Base-by-base conservation (phyloP, 2,113 vertebrate genomes). In the Scopus umbretta region DNA sequence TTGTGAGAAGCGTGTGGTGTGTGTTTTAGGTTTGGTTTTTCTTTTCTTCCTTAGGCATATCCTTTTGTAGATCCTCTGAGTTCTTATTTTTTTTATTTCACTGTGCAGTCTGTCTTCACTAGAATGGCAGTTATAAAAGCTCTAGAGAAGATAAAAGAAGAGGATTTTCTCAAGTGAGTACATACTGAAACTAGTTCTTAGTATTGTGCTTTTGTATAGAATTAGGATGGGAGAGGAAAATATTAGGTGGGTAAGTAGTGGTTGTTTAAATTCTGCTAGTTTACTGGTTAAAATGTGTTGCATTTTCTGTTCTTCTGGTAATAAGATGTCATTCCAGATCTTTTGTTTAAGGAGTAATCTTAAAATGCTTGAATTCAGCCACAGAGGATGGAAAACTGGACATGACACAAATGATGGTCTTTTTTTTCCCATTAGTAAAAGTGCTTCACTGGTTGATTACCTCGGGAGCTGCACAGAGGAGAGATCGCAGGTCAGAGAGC, bases 91-190 rank as follows among this genome's bases (percentile, higher is more conserved):
- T 89, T 87, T 96, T 87, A 56, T 97, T 98, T 98, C 88, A 88
- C 78, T 61, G 17, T 97, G 65, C 97, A 99, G 99, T 99, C 99
- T 42, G 98, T 99, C 90, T 99, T 99, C 97, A 99, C 99, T 74
- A 98, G 99, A 98, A 99, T 99, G 99, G 99, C 99, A 9, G 99
- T 99, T 97, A 97, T 99, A 94, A 99, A 99, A 98, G 99, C 99
- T 45, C 97, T 99, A 97, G 99, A 98, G 86, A 99, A 99, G 97
- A 99, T 99, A 86, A 97, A 98, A n/a, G 99, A 99, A 62, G 95
- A 97, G 38, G 98, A 98, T 90, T 99, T 99, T 96, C 93, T 97
- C 53, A 98, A 97, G 99, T 99, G 96, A 98, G 98, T 97, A 58
- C 45, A 63, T n/a, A 47, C 18, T 93, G 72, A 94, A 91, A 90